Base-by-base conservation (phyloP, 2,797 vertebrate genomes). In the Sebastiscus albofasciatus region DNA sequence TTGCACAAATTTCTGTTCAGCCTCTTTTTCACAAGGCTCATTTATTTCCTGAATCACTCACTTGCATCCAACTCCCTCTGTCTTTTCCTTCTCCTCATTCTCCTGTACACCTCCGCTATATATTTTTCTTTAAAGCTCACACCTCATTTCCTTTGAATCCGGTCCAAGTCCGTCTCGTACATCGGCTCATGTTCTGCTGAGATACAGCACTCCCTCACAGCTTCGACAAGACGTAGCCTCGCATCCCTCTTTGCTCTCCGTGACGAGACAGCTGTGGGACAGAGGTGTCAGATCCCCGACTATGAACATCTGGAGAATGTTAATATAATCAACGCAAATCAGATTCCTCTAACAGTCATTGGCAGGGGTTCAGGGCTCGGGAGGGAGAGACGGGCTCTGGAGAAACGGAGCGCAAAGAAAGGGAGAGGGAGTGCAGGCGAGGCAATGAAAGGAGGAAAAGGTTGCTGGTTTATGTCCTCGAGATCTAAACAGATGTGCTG, bases 241-340 rank as follows among this genome's bases (percentile, higher is more conserved):
- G 58, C 69, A 42, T 77, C 77, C 46, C 18, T 76, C 80, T 71
- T 55, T 5, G 46, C 85, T 79, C 65, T 77, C 67, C 61, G 2
- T 70, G 72, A 90, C 71, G 77, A 87, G 79, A 82, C 82, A 52
- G 73, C 84, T 71, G 87, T 73, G 84, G 84, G 85, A 90, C 83
- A 72, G 80, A 89, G 75, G 91, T 91, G 85, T 94, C 90, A 79
- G 79, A 88, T 90, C 85, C 83, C 85, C 39, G 69, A 73, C 87
- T 84, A 72, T 22, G 81, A 94, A 92, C 94, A 95, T 94, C 93
- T 95, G 93, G 91, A 92, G 89, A 85, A 91, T 81, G 91, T 91
- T 93, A 92, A 93, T 91, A 83, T 71, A 87, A 93, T 94, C 91
- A 87, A 81, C 58, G 26, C 85, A 90, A 90, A 93, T 93, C 90